Percentiles rank a stretch among this genome's conserved stretches.
These are phyloP conservation scores for Saimiri boliviensis DNA, from an alignment of 2,113 vertebrate genomes.

Conservation along the genomic window DNA sequence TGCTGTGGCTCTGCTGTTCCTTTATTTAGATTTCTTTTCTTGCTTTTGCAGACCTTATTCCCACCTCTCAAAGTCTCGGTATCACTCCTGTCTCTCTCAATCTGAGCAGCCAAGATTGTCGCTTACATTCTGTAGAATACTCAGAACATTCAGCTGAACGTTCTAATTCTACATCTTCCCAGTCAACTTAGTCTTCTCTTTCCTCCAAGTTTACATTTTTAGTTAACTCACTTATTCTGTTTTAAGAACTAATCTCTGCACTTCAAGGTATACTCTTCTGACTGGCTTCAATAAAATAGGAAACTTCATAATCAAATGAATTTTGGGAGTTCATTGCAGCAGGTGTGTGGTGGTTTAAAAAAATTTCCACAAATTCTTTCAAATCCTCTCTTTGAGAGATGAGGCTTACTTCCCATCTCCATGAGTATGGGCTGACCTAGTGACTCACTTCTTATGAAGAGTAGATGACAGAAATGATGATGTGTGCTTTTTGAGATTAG, in stretches of 20 bases:
- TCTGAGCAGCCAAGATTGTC: neutral
- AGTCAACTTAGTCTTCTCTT: neutral
- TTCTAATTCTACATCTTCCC: neutral
- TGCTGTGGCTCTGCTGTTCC: neutral
- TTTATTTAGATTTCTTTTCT: neutral
- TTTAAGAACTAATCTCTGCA: neutral
- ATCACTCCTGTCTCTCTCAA: neutral
- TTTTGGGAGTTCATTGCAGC: neutral
- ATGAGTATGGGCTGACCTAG: neutral
- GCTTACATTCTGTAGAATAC: neutral
- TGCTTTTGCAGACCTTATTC: neutral
- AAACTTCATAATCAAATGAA: slow-evolving; percentile 1
- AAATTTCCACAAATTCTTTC: neutral
- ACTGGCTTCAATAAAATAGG: neutral
- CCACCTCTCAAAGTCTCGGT: neutral
- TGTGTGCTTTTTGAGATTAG: neutral
- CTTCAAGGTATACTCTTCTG: slow-evolving; percentile 4
- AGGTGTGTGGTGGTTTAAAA: slow-evolving; percentile 22
- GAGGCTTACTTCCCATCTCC: neutral
- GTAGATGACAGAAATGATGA: neutral
- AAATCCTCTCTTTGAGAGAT: neutral
- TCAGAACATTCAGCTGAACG: slow-evolving; percentile 1
- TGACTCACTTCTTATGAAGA: neutral
- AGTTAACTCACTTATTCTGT: neutral
- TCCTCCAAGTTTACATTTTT: slow-evolving; percentile 6